Evolutionary conservation across 37 sponge, comb jelly and placozoan genomes (phyloP).

Genomic region (Diacarnus erythraeanus): DNA sequence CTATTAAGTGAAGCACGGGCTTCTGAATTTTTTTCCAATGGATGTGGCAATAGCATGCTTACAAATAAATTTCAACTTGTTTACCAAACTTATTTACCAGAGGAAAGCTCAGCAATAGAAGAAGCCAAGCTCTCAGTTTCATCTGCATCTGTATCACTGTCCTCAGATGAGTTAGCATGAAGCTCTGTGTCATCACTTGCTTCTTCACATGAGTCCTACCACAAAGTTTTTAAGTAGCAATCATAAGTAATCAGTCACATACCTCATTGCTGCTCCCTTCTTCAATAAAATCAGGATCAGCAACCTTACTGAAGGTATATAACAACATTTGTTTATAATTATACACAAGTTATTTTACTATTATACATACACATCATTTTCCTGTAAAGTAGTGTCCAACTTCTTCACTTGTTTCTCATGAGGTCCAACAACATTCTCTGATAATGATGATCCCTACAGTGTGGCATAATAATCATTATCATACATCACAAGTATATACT

Average conservation of each 20-base stretch:
- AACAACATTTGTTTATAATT: neutral
- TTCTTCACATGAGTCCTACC: slow-evolving; percentile 18
- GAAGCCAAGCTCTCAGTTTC: slow-evolving; percentile 57
- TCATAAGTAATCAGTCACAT: neutral
- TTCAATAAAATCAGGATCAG: neutral
- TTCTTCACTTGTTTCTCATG: too few species aligned
- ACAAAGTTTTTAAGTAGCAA: neutral
- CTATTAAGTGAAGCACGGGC: too few species aligned
- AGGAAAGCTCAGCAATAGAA: slow-evolving; percentile 60
- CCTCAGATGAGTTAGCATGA: slow-evolving; percentile 48
- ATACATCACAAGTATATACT: too few species aligned
- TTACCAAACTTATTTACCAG: slow-evolving; percentile 2
- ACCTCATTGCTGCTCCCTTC: slow-evolving; percentile 9
- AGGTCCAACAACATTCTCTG: too few species aligned
- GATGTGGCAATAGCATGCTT: neutral
- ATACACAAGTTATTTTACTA: too few species aligned
- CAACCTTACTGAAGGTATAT: neutral
- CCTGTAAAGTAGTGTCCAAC: too few species aligned
- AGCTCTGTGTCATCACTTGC: slow-evolving; percentile 5
- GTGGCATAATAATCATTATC: too few species aligned
- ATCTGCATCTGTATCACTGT: slow-evolving; percentile 51
- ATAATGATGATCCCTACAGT: too few species aligned
- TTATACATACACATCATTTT: too few species aligned
- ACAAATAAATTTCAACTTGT: neutral
- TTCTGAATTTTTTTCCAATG: too few species aligned